Evolutionary conservation across 2,888 invertebrate species (phyloP).

Genomic region (Asteroscopus sphinx): DNA sequence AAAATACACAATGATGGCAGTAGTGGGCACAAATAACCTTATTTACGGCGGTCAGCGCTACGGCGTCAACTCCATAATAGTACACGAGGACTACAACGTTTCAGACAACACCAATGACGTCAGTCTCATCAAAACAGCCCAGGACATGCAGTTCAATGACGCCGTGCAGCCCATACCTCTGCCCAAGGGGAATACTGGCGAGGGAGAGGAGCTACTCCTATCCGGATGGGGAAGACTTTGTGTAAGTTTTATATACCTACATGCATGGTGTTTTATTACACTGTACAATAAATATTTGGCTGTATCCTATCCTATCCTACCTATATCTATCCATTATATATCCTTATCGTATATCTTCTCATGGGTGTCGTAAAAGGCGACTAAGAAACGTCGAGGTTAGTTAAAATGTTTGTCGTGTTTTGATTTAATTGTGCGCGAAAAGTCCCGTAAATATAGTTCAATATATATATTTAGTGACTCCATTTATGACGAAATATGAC

Average conservation of each 20-base stretch:
- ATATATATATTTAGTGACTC: too few species aligned
- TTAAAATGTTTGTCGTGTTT: too few species aligned
- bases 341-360: too few species aligned
- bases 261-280: too few species aligned
- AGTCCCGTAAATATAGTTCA: too few species aligned
- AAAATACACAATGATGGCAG: slow-evolving; percentile 65
- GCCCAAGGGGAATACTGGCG: slow-evolving; percentile 71
- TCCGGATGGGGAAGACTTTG: slow-evolving; percentile 86
- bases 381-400: too few species aligned
- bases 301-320: too few species aligned
- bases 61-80: slow-evolving; percentile 71
- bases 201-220: slow-evolving; percentile 72
- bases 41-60: slow-evolving; percentile 78
- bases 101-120: slow-evolving; percentile 79
- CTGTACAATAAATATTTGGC: too few species aligned
- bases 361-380: too few species aligned
- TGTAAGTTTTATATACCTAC: slow-evolving; percentile 68
- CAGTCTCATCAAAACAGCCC: slow-evolving; percentile 76
- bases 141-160: slow-evolving; percentile 72
- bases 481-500: too few species aligned
- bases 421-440: too few species aligned
- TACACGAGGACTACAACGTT: slow-evolving; percentile 81
- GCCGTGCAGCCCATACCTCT: slow-evolving; percentile 75
- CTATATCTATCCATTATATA: too few species aligned
- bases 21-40: slow-evolving; percentile 85